Percentiles rank a stretch among this genome's conserved stretches.
Evolutionary conservation across 2,797 vertebrate genomes (phyloP).

Genomic region (Ficedula albicollis): DNA sequence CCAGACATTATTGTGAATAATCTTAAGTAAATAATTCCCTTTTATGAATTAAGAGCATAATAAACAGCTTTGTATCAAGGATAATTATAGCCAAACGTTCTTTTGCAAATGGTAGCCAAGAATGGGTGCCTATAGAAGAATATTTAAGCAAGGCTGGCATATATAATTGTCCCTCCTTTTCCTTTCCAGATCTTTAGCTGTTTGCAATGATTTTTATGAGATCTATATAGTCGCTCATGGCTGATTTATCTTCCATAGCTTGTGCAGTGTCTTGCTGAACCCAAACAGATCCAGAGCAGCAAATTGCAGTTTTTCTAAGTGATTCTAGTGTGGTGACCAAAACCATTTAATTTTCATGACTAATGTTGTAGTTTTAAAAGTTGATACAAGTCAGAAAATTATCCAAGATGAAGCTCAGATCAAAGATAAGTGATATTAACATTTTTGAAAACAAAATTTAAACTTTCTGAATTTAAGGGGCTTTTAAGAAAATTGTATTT

Average conservation of each 20-base stretch:
- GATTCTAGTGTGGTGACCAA: not conserved
- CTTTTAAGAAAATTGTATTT: not conserved
- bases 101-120: not conserved
- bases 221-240: accelerated
- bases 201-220: not conserved
- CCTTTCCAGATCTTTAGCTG: not conserved
- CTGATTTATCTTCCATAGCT: not conserved
- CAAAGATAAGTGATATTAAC: not conserved
- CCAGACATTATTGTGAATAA: not conserved
- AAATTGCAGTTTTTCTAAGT: not conserved
- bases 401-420: not conserved
- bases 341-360: not conserved
- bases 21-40: not conserved
- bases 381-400: not conserved
- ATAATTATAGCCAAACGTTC: not conserved
- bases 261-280: not conserved
- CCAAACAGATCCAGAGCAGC: not conserved
- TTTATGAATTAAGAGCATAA: not conserved
- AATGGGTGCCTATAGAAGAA: not conserved
- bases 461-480: not conserved
- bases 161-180: not conserved
- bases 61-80: not conserved
- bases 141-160: not conserved
- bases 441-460: not conserved
- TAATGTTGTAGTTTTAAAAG: not conserved